A percentile compares a stretch with the other conserved stretches of the same genome.
Conservation (phyloP, 2,888 invertebrate genomes). For the Ptychoptera albimana region DNA sequence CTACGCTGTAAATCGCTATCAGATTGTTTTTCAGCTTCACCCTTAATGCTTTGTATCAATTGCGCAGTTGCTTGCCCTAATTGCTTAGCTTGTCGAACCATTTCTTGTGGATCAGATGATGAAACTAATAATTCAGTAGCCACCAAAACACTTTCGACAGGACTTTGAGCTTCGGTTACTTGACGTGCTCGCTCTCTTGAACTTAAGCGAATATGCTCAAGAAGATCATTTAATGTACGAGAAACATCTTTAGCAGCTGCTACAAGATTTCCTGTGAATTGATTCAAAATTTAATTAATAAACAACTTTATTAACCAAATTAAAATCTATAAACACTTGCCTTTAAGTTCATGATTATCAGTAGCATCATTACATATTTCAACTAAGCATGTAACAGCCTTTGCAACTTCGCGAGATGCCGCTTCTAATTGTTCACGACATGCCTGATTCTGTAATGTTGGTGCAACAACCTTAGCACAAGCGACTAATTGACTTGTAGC, state of each 20-base stretch:
- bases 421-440: conserved; percentile 83
- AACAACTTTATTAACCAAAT: no score
- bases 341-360: conserved; percentile 41
- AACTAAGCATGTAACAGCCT: conserved; percentile 79
- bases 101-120: conserved; percentile 78
- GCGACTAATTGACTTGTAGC: conserved; percentile 96
- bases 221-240: conserved; percentile 70
- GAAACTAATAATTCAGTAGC: conserved; percentile 80
- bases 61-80: conserved; percentile 90
- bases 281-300: no score
- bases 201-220: conserved; percentile 74
- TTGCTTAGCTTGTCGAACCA: conserved; percentile 83
- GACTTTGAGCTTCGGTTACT: conserved; percentile 54
- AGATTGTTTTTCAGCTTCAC: conserved; percentile 79
- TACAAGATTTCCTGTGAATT: conserved; percentile 49
- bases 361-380: conserved; percentile 60
- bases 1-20: conserved; percentile 80
- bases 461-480: conserved; percentile 86
- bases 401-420: conserved; percentile 84
- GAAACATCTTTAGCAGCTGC: conserved; percentile 79
- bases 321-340: no score
- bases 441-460: conserved; percentile 62
- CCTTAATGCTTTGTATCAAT: conserved; percentile 86
- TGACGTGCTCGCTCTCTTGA: conserved; percentile 46
- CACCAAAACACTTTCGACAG: conserved; percentile 77